These are phyloP conservation scores for Eira barbara DNA, from an alignment of 2,113 vertebrate species.

Conservation along the genomic window DNA sequence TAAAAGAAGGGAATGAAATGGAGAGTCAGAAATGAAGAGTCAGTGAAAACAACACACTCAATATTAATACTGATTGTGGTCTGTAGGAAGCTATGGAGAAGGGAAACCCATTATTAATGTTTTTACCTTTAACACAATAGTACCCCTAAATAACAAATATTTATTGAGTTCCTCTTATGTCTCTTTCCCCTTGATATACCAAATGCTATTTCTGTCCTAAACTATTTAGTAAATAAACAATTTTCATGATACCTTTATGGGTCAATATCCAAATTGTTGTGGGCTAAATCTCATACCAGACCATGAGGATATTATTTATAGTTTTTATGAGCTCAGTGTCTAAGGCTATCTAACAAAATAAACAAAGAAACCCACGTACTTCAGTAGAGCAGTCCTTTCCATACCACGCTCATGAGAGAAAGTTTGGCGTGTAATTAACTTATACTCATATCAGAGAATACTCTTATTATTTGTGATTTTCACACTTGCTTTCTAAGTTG, in stretches of 20 bases:
- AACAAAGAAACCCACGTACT: background rate
- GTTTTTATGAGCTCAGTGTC: background rate
- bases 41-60: background rate
- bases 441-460: background rate
- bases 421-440: background rate
- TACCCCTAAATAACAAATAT: background rate
- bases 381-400: background rate
- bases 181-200: background rate
- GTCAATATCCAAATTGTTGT: background rate
- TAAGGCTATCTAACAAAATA: background rate
- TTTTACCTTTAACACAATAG: background rate
- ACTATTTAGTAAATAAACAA: background rate
- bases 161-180: fast-evolving
- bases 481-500: background rate
- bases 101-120: background rate
- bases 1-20: background rate
- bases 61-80: background rate
- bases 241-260: background rate
- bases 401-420: background rate
- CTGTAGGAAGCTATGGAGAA: background rate
- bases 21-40: background rate
- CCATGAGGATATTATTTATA: background rate
- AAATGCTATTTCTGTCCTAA: background rate
- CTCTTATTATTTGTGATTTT: background rate
- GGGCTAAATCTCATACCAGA: background rate